Conservation (phyloP, 2,113 vertebrate species). For the Aegithalos caudatus region DNA sequence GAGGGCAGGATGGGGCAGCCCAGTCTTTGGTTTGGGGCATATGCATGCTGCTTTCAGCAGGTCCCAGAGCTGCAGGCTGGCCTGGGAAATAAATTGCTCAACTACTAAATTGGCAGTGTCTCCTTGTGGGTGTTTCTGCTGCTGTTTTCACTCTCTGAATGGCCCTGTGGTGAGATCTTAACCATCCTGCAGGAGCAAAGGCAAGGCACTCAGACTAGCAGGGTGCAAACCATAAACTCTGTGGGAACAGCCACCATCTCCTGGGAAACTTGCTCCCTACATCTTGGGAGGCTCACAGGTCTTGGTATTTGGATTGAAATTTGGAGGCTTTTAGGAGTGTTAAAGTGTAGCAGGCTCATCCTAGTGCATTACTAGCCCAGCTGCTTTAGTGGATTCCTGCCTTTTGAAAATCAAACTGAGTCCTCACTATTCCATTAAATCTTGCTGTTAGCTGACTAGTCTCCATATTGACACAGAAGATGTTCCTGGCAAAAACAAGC, state of each 20-base stretch:
- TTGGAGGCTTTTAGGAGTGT: not conserved
- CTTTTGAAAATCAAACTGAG: not conserved
- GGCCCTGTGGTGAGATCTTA: not conserved
- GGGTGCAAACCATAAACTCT: not conserved
- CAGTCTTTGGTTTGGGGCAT: accelerated
- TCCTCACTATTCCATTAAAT: not conserved
- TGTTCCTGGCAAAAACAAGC: not conserved
- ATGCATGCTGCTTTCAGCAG: accelerated
- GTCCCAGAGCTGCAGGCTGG: not conserved
- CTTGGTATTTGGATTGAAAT: not conserved
- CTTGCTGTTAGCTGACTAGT: not conserved
- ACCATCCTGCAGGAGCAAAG: not conserved
- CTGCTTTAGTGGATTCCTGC: not conserved
- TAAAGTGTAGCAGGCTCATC: not conserved
- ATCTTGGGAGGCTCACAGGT: not conserved
- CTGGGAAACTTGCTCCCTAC: not conserved
- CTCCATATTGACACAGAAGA: not conserved
- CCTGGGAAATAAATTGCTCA: not conserved
- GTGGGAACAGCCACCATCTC: not conserved
- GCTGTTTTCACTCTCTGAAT: not conserved
- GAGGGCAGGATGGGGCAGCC: not conserved
- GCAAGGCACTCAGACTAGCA: not conserved
- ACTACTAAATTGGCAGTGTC: not conserved
- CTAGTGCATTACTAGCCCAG: accelerated
- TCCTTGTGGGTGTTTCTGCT: not conserved